Base-by-base conservation (phyloP, 2,797 vertebrate genomes). In the Carapus acus region DNA sequence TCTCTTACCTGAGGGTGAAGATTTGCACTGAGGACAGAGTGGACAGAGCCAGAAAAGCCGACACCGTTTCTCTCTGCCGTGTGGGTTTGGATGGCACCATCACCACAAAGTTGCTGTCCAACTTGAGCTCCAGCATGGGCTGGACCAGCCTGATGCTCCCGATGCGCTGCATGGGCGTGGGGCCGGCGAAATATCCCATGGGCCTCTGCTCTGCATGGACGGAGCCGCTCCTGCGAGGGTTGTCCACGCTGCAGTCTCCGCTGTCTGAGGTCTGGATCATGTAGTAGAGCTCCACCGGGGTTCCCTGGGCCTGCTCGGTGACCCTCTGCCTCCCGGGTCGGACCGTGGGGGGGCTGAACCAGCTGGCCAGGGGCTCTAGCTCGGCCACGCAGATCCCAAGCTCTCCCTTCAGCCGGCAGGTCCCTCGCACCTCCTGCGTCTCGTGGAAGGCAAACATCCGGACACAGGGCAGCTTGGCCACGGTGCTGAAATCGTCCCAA, bases 1-100 rank as follows among this genome's bases (percentile, higher is more conserved):
- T 27, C 16, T 16, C n/a, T 23, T 76, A 99, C 96, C 93, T 96
- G 59, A 99, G 85, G 22, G 91, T 86, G 82, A 99, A 98, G 54
- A 91, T 90, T 34, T 94, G 92, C 74, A 92, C 86, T 0, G 90
- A 83, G 20, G 92, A 90, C 9, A 93, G 90, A 20, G 85, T 87
- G 38, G 91, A 83, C 5, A 94, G 50, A 0, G 90, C 90, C 73
- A 99, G 85, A 4, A 87, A 90, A 11, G 89, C 86, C 0, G 88
- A 92, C 23, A 96, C 85, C 0, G 93, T 89, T 21, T 93, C 93
- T 54, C 94, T 92, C 52, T 92, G 94, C 6, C 87, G 90, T 54
- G 90, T 88, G 0, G 95, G 92, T 71, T 87, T 89, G 9, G 93
- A 91, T 0, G 94, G 93, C 13, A 92, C 77, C 91, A 93, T 91